Conservation (phyloP, 2,888 invertebrate species). For the Melipona bicolor region DNA sequence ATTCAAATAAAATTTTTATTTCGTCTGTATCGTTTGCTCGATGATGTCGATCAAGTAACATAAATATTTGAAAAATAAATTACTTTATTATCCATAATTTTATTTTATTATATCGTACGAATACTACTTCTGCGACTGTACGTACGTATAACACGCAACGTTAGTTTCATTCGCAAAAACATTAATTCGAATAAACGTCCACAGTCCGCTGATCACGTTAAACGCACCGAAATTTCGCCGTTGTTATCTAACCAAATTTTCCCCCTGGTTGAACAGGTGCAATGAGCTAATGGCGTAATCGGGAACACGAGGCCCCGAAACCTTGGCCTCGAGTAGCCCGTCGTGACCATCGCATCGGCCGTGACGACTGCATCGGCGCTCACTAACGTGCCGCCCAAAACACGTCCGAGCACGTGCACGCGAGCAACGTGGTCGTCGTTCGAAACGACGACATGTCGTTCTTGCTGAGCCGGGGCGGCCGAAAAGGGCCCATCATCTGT, state of each 20-base stretch:
- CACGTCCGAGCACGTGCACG: slow-evolving; percentile 37
- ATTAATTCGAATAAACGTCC: not conserved
- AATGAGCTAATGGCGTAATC: slow-evolving; percentile 75
- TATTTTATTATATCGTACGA: no score
- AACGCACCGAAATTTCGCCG: not conserved
- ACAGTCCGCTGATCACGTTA: not conserved
- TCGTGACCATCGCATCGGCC: slow-evolving; percentile 22
- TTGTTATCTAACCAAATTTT: slow-evolving; percentile 21
- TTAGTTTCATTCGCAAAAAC: not conserved
- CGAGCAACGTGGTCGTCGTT: slow-evolving; percentile 31
- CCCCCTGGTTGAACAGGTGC: slow-evolving; percentile 69
- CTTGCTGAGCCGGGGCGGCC: slow-evolving; percentile 82
- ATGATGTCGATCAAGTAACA: no score
- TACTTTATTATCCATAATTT: no score
- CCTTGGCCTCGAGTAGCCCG: slow-evolving; percentile 61
- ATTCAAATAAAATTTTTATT: no score
- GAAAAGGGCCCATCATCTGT: slow-evolving; percentile 83
- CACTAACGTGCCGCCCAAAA: slow-evolving; percentile 28
- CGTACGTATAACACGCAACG: no score
- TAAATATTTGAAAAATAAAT: no score
- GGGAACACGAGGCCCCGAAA: slow-evolving; percentile 61
- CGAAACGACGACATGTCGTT: slow-evolving; percentile 79
- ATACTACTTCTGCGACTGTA: no score
- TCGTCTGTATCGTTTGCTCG: no score
- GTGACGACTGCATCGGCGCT: slow-evolving; percentile 12